These are phyloP conservation scores for Origma solitaria DNA, from an alignment of 2,113 vertebrate genomes.

Conservation along the genomic window DNA sequence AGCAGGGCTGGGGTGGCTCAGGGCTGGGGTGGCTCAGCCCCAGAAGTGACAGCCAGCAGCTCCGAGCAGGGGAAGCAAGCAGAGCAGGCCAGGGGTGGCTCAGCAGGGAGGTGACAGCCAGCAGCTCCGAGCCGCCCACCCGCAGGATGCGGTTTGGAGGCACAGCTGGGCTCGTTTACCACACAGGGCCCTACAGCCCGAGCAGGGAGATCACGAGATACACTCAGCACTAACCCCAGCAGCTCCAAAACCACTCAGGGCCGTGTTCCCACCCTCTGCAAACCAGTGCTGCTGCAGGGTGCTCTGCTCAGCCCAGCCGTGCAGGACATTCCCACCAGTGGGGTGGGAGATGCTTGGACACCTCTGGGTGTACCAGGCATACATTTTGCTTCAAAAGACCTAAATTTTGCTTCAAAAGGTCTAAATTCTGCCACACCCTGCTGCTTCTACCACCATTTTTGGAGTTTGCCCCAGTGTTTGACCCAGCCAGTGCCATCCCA, in stretches of 20 bases:
- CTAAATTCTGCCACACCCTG: neutral
- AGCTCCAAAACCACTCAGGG: neutral
- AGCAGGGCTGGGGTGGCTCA: too few species aligned
- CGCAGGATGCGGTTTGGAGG: slow-evolving; percentile 49
- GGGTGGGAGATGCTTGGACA: fast-evolving
- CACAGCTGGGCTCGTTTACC: neutral
- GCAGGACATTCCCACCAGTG: fast-evolving
- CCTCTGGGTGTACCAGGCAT: too few species aligned
- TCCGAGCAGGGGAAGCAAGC: neutral
- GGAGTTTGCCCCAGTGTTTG: neutral
- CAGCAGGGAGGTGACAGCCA: neutral
- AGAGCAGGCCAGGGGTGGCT: neutral
- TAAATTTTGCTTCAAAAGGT: neutral
- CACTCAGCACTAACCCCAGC: neutral
- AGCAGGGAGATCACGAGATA: neutral
- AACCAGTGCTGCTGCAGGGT: neutral
- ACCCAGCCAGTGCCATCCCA: neutral
- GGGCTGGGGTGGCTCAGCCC: too few species aligned
- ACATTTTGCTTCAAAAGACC: neutral
- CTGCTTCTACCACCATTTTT: neutral
- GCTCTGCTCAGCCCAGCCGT: neutral
- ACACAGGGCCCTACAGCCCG: neutral
- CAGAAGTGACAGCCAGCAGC: too few species aligned
- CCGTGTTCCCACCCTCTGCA: neutral
- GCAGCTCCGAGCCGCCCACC: neutral